phyloP scores from a whole-genome alignment of 2,113 vertebrate species.

The Turnix velox region DNA sequence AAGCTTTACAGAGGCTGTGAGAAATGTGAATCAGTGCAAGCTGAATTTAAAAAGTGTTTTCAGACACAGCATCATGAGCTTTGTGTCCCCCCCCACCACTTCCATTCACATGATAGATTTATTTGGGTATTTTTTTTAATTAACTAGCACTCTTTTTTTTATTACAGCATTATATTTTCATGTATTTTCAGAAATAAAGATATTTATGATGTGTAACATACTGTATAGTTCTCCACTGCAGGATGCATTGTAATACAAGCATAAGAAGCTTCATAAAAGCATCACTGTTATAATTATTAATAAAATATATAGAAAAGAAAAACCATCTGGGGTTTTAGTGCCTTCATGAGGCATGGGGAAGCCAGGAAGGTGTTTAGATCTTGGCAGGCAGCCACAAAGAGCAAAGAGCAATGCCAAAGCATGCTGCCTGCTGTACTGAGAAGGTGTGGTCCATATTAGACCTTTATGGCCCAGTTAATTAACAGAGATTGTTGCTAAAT shows the following conservation, averaged over 20 bases:
- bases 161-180: neutral
- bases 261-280: conserved; percentile 38
- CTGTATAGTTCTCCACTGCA: conserved; percentile 18
- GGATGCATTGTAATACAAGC: neutral
- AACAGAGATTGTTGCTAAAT: neutral
- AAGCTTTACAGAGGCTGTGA: neutral
- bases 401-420: neutral
- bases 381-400: neutral
- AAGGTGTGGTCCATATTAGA: neutral
- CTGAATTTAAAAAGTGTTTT: neutral
- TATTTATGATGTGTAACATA: conserved; percentile 63
- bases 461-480: neutral
- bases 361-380: neutral
- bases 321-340: too few relatives aligned
- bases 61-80: neutral
- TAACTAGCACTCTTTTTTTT: conserved; percentile 8
- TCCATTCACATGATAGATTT: neutral
- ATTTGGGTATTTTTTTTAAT: neutral
- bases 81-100: neutral
- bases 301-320: too few relatives aligned
- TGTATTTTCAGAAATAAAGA: conserved; percentile 15
- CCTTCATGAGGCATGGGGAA: neutral
- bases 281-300: neutral
- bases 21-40: conserved; percentile 14
- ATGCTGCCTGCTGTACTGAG: neutral